Evolutionary conservation across 2,113 vertebrate genomes (phyloP), one percentile per base, ranked within the genome.

Genomic region (Tyto alba): DNA sequence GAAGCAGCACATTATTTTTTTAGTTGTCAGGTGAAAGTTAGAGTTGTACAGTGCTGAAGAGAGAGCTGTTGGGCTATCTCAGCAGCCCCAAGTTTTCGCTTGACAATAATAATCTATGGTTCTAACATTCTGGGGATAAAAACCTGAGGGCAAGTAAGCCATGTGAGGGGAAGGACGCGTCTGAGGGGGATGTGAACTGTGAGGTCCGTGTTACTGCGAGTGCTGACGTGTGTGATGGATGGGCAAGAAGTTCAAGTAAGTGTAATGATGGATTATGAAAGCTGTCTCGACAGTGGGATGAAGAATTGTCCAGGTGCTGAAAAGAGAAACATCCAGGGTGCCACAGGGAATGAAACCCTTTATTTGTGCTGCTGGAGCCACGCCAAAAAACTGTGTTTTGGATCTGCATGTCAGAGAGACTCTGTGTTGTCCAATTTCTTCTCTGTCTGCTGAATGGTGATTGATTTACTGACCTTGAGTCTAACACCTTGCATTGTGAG

Each of bases 381-480:
- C 0, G 26, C 64, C 90, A 71, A 36, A 25, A 47, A 41, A 27
- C 79, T 11, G 9, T 10, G 76, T 43, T 90, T 56, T 53, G 86
- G 85, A 79, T 80, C 85, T 53, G 22, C 9, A 2, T 11, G 34
- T 73, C 93, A 95, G 53, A 75, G 48, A 82, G 30, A 22, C 45
- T 75, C 79, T 60, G 38, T 3, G 0, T 36, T 41, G 73, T 40
- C 71, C 62, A 57, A 14, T 82, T 94, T 53, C 53, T 85, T 56
- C 52, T 29, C 89, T 85, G 77, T 72, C 89, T 81, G 83, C 74
- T 16, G 45, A 38, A 38, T 38, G 66, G 29, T 57, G 73, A 93
- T 85, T 85, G 84, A 95, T 92, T 88, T 47, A 52, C 84, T 93
- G 92, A 93, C 89, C 86, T 87, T 62, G 92, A 68, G 45, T 13